phyloP scores from a whole-genome alignment of 2,888 invertebrate species.

The Spisula subtruncata region DNA sequence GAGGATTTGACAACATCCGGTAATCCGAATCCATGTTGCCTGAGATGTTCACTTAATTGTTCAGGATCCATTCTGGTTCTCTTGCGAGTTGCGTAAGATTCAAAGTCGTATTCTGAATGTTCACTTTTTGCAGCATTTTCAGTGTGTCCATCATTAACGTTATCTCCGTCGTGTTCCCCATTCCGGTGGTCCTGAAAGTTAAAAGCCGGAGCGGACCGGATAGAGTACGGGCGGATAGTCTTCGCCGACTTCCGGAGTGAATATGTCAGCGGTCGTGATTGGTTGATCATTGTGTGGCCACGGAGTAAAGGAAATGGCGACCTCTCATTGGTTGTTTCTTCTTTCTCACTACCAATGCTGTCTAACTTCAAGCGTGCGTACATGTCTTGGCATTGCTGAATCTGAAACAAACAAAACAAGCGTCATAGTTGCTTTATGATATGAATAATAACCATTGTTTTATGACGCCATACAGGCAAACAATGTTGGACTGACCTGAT shows the following conservation, averaged over 20 bases:
- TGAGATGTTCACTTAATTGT: conserved; percentile 73
- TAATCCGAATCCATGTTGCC: conserved; percentile 71
- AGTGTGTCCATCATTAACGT: background rate
- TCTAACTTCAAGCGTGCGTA: conserved; percentile 68
- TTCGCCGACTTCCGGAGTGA: conserved; percentile 35
- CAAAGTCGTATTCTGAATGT: conserved; percentile 56
- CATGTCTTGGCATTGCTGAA: conserved; percentile 72
- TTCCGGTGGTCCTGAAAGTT: conserved; percentile 46
- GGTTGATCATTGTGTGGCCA: conserved; percentile 61
- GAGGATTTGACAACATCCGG: conserved; percentile 69
- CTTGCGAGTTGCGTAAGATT: conserved; percentile 56
- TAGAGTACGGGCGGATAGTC: conserved; percentile 58
- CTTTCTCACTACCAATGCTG: conserved; percentile 25
- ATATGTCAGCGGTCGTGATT: conserved; percentile 60
- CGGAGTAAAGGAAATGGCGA: conserved; percentile 68
- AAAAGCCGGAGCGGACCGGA: conserved; percentile 68
- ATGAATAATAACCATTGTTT: background rate
- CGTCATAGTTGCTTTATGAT: background rate
- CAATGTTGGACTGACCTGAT: background rate
- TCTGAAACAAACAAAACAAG: conserved; percentile 57
- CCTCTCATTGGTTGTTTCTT: conserved; percentile 1
- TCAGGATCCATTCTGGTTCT: conserved; percentile 71
- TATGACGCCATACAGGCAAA: background rate
- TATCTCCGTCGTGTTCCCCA: conserved; percentile 13
- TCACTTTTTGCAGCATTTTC: conserved; percentile 48